Evolutionary conservation across 2,888 invertebrate genomes (phyloP).

Genomic region (Harpalus rufipes): DNA sequence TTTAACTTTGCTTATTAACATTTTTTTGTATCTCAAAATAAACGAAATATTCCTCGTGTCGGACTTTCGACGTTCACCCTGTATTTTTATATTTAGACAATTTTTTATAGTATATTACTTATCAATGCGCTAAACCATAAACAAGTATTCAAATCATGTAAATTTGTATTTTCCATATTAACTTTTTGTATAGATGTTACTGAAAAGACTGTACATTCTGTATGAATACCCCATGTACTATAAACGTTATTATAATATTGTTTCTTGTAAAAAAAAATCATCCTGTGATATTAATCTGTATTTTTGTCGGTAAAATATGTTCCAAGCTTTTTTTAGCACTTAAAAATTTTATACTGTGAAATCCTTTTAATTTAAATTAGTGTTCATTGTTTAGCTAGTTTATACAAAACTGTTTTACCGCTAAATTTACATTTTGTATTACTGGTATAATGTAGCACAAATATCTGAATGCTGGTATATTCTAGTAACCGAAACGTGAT

Average conservation of each 20-base stretch:
- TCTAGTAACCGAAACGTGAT: conserved; percentile 27
- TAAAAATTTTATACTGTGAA: conserved; percentile 10
- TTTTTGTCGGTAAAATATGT: conserved; percentile 34
- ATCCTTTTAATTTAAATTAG: not conserved
- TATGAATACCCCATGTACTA: conserved; percentile 26
- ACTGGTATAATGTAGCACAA: conserved; percentile 24
- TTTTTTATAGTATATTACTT: not conserved
- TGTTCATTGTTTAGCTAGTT: conserved; percentile 19
- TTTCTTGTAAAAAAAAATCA: conserved; percentile 16
- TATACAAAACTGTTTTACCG: conserved; percentile 22
- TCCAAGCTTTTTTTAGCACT: conserved; percentile 26
- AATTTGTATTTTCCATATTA: conserved; percentile 44
- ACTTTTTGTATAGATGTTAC: conserved; percentile 46
- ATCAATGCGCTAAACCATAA: conserved; percentile 43
- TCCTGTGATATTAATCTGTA: conserved; percentile 29
- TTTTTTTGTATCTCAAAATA: no score
- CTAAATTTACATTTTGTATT: conserved; percentile 31
- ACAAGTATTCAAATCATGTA: conserved; percentile 27
- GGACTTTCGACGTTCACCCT: no score
- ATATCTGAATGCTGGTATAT: conserved; percentile 31
- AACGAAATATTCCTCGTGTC: no score
- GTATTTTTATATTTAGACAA: no score
- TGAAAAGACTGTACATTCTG: conserved; percentile 32
- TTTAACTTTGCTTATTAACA: no score
- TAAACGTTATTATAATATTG: conserved; percentile 4